Base-by-base conservation (phyloP, 2,113 vertebrate genomes). In the Eulemur rufifrons region DNA sequence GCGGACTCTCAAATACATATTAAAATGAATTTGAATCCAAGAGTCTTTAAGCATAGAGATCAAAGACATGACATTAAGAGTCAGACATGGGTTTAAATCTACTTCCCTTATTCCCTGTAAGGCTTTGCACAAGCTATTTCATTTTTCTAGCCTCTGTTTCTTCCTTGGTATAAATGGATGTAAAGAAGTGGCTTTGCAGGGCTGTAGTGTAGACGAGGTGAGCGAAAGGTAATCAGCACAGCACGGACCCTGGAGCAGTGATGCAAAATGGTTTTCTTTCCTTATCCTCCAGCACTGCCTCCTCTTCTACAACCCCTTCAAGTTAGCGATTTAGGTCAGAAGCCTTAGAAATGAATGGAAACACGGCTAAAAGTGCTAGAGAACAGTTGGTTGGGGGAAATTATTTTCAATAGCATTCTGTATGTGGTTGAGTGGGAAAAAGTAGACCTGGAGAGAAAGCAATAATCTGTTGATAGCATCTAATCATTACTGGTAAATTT, bases 271-370 rank as follows among this genome's bases (percentile, higher is more conserved):
- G 12, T 13, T 50, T 91, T 32, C 23, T 69, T 63, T 10, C 59
- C 54, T 71, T 14, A 32, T 47, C 50, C 5, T 13, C 34, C 20
- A 34, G 2, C 56, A 21, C 13, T 20, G 5, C 47, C 45, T 27
- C 37, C 81, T 54, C 56, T n/a, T 32, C 59, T n/a, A 47, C 54
- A 18, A 47, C 21, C n/a, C 66, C 8, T 59, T 47, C 27, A 66
- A 34, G 17, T 96, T 95, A 95, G 86, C n/a, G 52, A 94, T 95
- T 96, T 76, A 84, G 83, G 52, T 29, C 78, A 92, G 95, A 94
- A 97, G 21, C 50, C 89, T 86, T 50, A 90, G 6, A 96, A 96
- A 73, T 78, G 87, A 97, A 86, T 63, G 81, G 77, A 80, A 92
- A 94, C 69, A 45, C 5, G 89, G 71, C 61, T 92, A 89, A 34